Evolutionary conservation across 2,113 vertebrate genomes (phyloP).

Genomic region (Phoenicopterus ruber): DNA sequence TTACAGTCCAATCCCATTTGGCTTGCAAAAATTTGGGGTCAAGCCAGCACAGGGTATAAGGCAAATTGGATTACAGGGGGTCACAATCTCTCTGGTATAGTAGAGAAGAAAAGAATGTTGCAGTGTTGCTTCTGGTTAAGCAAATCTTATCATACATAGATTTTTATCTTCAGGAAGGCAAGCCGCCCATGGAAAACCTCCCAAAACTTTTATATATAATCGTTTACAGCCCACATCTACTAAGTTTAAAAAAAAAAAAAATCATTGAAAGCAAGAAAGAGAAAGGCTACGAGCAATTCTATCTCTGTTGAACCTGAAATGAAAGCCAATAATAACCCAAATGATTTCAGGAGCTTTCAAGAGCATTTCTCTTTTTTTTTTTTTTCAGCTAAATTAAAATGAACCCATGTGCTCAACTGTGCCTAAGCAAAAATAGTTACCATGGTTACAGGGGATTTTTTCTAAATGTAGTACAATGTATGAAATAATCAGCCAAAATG

Average conservation of each 20-base stretch:
- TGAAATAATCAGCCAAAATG: constrained; percentile 63
- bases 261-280: not conserved
- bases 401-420: not conserved
- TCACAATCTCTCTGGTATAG: not conserved
- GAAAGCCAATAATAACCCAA: constrained; percentile 4
- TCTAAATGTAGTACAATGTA: constrained; percentile 50
- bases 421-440: constrained; percentile 60
- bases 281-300: not conserved
- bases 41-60: not conserved
- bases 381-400: constrained; percentile 44
- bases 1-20: not conserved
- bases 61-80: not conserved
- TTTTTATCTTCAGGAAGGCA: not conserved
- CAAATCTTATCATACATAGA: not conserved
- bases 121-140: not conserved
- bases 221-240: not conserved
- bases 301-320: constrained; percentile 29
- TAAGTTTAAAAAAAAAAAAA: not conserved
- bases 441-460: constrained; percentile 54
- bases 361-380: not conserved
- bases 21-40: not conserved
- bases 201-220: not conserved
- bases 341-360: constrained; percentile 26
- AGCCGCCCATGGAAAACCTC: not conserved
- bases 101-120: not conserved